Percentiles rank a stretch among this genome's conserved stretches.
Conservation (phyloP, 2,113 vertebrate genomes). For the Propithecus coquereli region DNA sequence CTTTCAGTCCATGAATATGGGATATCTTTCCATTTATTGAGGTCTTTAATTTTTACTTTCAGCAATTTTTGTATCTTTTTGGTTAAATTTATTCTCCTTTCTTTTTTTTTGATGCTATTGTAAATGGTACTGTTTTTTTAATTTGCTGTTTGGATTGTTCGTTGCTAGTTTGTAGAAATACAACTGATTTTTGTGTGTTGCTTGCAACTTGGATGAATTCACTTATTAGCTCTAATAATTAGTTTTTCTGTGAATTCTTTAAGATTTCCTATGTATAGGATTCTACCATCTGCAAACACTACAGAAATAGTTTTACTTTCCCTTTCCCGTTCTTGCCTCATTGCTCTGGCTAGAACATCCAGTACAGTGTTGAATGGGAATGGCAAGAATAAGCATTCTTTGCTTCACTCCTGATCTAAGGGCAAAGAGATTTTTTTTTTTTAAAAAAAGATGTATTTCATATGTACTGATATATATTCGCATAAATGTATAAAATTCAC, state of each 20-base stretch:
- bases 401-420: not conserved
- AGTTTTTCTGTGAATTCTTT: not conserved
- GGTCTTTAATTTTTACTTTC: not conserved
- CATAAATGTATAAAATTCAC: not conserved
- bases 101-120: not conserved
- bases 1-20: not conserved
- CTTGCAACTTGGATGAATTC: not conserved
- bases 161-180: not conserved
- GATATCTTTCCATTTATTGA: not conserved
- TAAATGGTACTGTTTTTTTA: not conserved
- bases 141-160: not conserved
- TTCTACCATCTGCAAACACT: not conserved
- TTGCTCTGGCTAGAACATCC: not conserved
- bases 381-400: not conserved
- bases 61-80: not conserved
- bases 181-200: constrained; percentile 1
- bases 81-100: not conserved
- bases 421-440: not conserved
- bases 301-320: not conserved
- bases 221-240: not conserved
- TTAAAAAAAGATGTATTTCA: not conserved
- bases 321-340: not conserved
- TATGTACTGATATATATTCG: not conserved
- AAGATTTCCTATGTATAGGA: not conserved
- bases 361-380: not conserved